Percentiles rank a stretch among this genome's conserved stretches.
These are phyloP conservation scores for Coreius guichenoti DNA, from an alignment of 2,797 vertebrate genomes.

Conservation along the genomic window DNA sequence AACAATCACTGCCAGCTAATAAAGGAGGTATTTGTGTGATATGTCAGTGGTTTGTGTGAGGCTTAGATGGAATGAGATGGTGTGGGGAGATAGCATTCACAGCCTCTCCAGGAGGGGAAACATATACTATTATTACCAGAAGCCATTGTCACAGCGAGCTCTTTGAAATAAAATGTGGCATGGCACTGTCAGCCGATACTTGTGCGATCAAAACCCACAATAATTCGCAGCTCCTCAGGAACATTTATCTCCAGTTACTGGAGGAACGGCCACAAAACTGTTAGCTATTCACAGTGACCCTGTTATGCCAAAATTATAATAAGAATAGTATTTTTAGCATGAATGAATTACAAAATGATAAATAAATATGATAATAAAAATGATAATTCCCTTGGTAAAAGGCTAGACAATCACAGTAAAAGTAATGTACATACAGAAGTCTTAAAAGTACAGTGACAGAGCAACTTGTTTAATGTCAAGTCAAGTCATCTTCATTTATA, in stretches of 20 bases:
- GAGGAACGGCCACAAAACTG: conserved; percentile 66
- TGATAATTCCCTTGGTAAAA: neutral
- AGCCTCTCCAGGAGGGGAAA: conserved; percentile 82
- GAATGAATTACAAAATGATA: neutral
- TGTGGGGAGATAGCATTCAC: conserved; percentile 86
- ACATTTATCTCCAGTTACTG: conserved; percentile 81
- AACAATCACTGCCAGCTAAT: conserved; percentile 89
- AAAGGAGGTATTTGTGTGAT: conserved; percentile 91
- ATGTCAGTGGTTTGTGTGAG: conserved; percentile 85
- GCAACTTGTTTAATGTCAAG: neutral
- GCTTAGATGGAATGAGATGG: conserved; percentile 89
- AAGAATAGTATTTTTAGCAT: neutral
- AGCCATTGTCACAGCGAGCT: conserved; percentile 84
- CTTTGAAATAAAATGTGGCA: conserved; percentile 84
- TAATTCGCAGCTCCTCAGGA: conserved; percentile 73
- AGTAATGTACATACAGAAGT: neutral
- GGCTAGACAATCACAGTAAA: neutral
- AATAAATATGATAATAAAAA: no score
- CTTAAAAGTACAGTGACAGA: neutral
- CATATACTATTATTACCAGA: conserved; percentile 88
- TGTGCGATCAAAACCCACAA: conserved; percentile 86
- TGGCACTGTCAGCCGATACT: conserved; percentile 89
- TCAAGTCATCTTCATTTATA: no score
- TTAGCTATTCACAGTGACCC: conserved; percentile 39
- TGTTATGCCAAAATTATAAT: neutral